These are phyloP conservation scores for Eucera pruinosa DNA, from an alignment of 2,888 invertebrate genomes.

Conservation along the genomic window DNA sequence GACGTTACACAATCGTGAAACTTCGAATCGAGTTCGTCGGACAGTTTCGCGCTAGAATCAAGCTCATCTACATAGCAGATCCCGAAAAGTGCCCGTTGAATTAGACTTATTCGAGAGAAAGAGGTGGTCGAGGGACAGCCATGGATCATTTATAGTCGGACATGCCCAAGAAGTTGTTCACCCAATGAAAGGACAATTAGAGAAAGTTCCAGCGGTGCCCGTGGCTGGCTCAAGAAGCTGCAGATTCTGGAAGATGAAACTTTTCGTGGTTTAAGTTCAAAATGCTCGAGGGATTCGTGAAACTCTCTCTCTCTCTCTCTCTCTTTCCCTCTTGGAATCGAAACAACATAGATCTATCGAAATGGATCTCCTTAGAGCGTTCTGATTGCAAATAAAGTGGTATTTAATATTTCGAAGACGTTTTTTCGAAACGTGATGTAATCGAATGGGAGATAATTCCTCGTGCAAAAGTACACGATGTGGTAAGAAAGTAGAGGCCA, in stretches of 20 bases:
- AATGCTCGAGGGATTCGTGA: constrained; percentile 2
- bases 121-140: constrained; percentile 4
- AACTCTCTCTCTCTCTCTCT: not conserved
- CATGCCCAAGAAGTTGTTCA: constrained; percentile 33
- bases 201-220: constrained; percentile 37
- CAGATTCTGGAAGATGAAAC: not conserved
- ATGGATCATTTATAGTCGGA: constrained; percentile 40
- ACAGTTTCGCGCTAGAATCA: constrained; percentile 3
- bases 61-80: constrained; percentile 35
- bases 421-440: too few species aligned
- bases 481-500: too few species aligned
- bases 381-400: not conserved
- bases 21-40: constrained; percentile 41
- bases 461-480: too few species aligned
- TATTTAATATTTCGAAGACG: too few species aligned
- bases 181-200: constrained; percentile 49
- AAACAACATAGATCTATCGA: not conserved
- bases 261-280: constrained; percentile 26
- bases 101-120: constrained; percentile 45
- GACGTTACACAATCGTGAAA: constrained; percentile 24
- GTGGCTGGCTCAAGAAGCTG: not conserved
- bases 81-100: constrained; percentile 34
- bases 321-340: not conserved
- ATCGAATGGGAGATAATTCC: too few species aligned
- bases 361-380: not conserved